A percentile compares a stretch with the other conserved stretches of the same genome.
phyloP scores from a whole-genome alignment of 2,797 vertebrate genomes.

The Cynopterus sphinx region DNA sequence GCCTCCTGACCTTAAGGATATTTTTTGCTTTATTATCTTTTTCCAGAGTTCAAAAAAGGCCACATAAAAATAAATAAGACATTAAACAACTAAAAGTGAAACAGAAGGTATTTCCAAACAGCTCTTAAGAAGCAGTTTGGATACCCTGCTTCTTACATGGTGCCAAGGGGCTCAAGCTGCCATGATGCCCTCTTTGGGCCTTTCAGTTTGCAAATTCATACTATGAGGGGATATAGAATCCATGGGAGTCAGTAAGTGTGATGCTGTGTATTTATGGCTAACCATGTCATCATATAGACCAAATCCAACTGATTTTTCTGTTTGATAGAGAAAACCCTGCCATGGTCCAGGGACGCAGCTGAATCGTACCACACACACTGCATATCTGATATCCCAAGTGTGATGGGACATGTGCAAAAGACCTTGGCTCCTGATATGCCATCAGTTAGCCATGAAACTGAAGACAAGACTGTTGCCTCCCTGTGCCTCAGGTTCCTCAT shows the following conservation, averaged over 20 bases:
- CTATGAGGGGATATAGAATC: neutral
- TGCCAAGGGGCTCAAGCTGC: neutral
- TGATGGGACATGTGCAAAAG: neutral
- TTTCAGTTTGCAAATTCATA: neutral
- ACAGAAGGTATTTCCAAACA: neutral
- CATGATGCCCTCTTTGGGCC: neutral
- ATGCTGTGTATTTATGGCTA: neutral
- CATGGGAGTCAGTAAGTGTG: neutral
- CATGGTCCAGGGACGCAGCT: neutral
- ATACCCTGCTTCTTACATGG: neutral
- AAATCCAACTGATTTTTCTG: neutral
- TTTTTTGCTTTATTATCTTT: neutral
- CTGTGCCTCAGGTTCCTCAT: neutral
- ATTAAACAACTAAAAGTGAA: neutral
- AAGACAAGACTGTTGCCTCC: neutral
- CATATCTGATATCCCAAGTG: neutral
- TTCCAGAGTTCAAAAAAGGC: neutral
- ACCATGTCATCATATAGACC: neutral
- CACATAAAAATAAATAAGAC: constrained; percentile 45
- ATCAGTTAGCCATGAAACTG: neutral
- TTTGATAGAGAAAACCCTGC: neutral
- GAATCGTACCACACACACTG: neutral
- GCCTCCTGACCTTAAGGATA: neutral
- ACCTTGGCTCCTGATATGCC: neutral
- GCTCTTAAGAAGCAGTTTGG: neutral